Evolutionary conservation across 1,140 invertebrate species (phyloP), one percentile per base, ranked within the genome.

Genomic region (Zaprionus inermis): DNA sequence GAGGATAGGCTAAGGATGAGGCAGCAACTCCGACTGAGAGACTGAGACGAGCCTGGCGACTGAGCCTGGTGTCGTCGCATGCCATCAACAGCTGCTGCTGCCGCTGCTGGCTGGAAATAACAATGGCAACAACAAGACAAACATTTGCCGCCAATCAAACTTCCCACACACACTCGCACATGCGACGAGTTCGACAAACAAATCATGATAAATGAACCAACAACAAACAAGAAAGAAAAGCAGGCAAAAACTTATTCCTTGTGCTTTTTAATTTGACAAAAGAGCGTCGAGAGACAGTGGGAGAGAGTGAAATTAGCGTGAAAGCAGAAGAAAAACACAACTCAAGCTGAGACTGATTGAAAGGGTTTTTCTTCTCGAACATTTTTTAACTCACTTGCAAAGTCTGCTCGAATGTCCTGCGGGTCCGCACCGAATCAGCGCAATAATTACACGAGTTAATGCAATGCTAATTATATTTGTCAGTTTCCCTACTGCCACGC

Each of bases 131-230:
- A 89, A 80, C 63, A 71, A 67, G 63, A 72, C 76, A 88, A 74
- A 88, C 83, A 89, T 88, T 89, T 88, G 74, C 84, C 80, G 83
- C 77, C 80, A 73, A 88, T 88, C 83, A 78, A 76, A 78, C 66
- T 72, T 66, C 56, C 22, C 57, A 72, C 61, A 61, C 79, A 51
- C 49, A 72, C 79, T 38, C 44, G 67, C 68, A 73, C 73, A 68
- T 67, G 61, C 73, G 75, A 79, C 69, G 89, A 84, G 72, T 89
- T 89, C 80, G 78, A 78, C 84, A 90, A 89, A 90, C 85, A 89
- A 89, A 89, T 89, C 84, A 89, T 89, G 84, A 89, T 89, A 89
- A 89, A 89, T 89, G 84, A 89, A 89, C 71, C 84, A 67, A 89
- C 75, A 84, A 71, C 82, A 59, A 59, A 57, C 60, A 52, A 70